phyloP scores from a whole-genome alignment of 2,113 vertebrate species.

The mouse (Mus musculus) region GRCm39 chr9:33785501-33786000 shows the following conservation, averaged over 20 bases:
- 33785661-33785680: too few species aligned
- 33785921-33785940: neutral
- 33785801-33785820: too few species aligned
- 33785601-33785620: neutral
- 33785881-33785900: too few species aligned
- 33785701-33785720: too few species aligned
- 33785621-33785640: neutral
- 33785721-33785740: too few species aligned
- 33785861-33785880: neutral
- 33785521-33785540: neutral
- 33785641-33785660: too few species aligned
- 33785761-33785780: too few species aligned
- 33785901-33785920: neutral
- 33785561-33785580: neutral
- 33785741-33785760: too few species aligned
- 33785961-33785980: neutral
- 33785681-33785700: too few species aligned
- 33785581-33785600: neutral
- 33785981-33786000: neutral
- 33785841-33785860: neutral
- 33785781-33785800: too few species aligned
- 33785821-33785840: too few species aligned
- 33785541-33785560: too few species aligned
- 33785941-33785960: neutral
- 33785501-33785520: neutral